Evolutionary conservation across 2,797 vertebrate species (phyloP).

Genomic region (Mareca penelope): DNA sequence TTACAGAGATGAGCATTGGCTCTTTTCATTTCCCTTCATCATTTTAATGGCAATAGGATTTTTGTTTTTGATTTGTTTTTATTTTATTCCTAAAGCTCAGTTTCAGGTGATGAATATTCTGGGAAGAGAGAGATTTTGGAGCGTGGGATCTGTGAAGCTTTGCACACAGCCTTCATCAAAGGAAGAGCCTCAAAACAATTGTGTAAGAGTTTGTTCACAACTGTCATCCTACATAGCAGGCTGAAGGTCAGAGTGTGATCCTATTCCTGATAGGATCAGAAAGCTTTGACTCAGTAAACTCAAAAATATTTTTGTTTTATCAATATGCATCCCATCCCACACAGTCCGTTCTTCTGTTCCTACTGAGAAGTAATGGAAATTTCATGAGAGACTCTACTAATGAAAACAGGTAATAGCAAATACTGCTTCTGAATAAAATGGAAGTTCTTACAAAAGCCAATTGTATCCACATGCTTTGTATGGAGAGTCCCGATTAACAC

Average conservation of each 20-base stretch:
- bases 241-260: too few relatives aligned
- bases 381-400: not conserved
- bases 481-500: not conserved
- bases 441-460: not conserved
- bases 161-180: not conserved
- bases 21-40: not conserved
- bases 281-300: not conserved
- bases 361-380: not conserved
- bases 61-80: not conserved
- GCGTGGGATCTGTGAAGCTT: not conserved
- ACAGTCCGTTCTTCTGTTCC: not conserved
- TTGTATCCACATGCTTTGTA: not conserved
- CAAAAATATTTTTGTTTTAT: not conserved
- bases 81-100: not conserved
- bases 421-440: not conserved
- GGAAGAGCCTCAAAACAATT: not conserved
- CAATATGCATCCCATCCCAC: not conserved
- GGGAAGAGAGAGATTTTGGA: not conserved
- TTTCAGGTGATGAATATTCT: not conserved
- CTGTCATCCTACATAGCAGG: not conserved
- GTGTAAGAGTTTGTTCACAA: not conserved
- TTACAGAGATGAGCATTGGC: not conserved
- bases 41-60: not conserved
- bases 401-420: not conserved
- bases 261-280: not conserved